Conservation (phyloP, 2,888 invertebrate genomes). For the Aromia moschata region DNA sequence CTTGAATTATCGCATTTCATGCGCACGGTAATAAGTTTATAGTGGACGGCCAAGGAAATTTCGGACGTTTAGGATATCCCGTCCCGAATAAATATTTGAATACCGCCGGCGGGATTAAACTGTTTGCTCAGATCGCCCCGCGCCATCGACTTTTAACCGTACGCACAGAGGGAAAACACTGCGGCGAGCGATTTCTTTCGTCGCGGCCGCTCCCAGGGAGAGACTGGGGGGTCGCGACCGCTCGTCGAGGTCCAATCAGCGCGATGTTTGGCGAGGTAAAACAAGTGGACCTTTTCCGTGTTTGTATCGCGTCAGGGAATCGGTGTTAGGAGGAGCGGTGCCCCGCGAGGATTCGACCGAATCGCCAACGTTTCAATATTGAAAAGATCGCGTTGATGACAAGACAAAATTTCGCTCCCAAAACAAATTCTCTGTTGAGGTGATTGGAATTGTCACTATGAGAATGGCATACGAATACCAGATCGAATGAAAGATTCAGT, state of each 20-base stretch:
- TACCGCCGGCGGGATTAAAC: conserved; percentile 33
- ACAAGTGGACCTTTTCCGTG: conserved; percentile 4
- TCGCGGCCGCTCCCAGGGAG: conserved; percentile 1
- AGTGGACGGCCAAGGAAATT: conserved; percentile 25
- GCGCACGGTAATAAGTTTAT: conserved; percentile 38
- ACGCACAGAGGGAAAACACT: neutral
- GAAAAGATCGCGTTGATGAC: neutral
- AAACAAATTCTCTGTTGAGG: no score
- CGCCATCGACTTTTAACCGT: conserved; percentile 8
- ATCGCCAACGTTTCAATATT: neutral
- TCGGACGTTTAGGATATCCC: conserved; percentile 30
- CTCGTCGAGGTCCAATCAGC: conserved; percentile 1
- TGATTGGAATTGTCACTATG: no score
- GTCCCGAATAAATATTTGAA: conserved; percentile 41
- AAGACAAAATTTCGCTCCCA: neutral
- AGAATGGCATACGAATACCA: no score
- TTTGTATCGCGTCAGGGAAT: neutral
- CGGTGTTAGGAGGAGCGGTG: neutral
- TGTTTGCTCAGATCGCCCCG: conserved; percentile 37
- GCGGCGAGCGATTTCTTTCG: conserved; percentile 15
- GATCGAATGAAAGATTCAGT: no score
- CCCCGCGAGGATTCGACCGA: neutral
- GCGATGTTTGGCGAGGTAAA: conserved; percentile 3
- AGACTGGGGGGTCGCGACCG: neutral
- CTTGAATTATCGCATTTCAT: conserved; percentile 38